phyloP scores from a whole-genome alignment of 1,140 invertebrate genomes.

The Dufourea novaeangliae region DNA sequence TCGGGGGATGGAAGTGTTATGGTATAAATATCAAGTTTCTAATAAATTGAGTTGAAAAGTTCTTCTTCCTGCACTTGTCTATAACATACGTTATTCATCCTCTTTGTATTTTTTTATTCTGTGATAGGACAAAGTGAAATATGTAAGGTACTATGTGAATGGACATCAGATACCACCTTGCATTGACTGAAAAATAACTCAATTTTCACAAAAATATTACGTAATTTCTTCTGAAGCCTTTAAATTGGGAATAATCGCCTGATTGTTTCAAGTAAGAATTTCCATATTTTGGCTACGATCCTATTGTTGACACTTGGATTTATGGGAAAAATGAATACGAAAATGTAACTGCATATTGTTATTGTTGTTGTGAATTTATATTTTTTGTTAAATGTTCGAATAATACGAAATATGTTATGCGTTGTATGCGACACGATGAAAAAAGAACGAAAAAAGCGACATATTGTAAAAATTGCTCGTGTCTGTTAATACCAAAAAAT shows the following conservation, averaged over 20 bases:
- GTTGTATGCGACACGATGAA: not conserved
- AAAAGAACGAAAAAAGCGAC: conserved; percentile 13
- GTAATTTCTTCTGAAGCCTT: too few species aligned
- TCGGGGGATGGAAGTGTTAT: too few species aligned
- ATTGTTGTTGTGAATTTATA: not conserved
- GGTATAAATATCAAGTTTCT: too few species aligned
- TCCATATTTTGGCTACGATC: not conserved
- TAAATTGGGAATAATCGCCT: not conserved
- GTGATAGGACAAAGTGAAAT: too few species aligned
- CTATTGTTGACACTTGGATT: not conserved
- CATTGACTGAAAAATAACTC: too few species aligned
- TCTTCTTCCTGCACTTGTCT: too few species aligned
- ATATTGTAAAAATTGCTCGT: conserved; percentile 55
- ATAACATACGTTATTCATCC: too few species aligned
- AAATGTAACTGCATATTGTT: not conserved
- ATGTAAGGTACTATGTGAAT: too few species aligned
- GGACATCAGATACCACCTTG: too few species aligned
- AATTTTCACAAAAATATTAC: too few species aligned
- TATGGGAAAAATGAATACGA: not conserved
- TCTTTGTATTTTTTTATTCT: too few species aligned
- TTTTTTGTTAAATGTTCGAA: not conserved
- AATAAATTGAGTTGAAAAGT: too few species aligned
- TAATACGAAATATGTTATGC: not conserved
- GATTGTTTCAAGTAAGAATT: not conserved
- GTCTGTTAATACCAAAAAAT: conserved; percentile 76